A percentile compares a stretch with the other conserved stretches of the same genome.
These are phyloP conservation scores for Mareca strepera DNA, from an alignment of 2,797 vertebrate species.

Conservation along the genomic window DNA sequence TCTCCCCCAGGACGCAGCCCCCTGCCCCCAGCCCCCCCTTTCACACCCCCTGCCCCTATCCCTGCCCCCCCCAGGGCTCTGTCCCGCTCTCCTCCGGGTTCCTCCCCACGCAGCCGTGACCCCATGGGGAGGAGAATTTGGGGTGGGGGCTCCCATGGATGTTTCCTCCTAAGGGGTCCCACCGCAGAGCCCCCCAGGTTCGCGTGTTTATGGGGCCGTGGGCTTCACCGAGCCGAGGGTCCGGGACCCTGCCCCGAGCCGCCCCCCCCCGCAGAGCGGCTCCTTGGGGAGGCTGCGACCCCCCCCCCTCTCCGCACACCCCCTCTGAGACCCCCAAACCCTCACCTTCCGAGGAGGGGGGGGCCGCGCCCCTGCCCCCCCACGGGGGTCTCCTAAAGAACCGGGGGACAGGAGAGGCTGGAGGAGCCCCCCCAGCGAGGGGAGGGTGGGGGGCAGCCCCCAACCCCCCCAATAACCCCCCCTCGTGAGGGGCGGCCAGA, in stretches of 20 bases:
- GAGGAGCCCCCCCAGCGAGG: no score
- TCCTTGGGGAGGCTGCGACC: neutral
- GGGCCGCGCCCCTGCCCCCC: rapidly evolving
- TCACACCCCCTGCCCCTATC: neutral
- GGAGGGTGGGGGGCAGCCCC: neutral
- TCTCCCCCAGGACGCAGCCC: no score
- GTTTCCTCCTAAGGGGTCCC: neutral
- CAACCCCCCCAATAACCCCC: no score
- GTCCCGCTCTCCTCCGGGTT: neutral
- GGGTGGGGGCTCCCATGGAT: neutral
- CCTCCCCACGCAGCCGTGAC: no score
- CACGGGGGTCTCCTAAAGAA: neutral
- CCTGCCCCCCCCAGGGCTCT: neutral
- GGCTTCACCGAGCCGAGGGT: no score
- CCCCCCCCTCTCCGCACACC: neutral
- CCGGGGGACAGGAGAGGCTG: rapidly evolving
- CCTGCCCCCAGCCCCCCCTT: neutral
- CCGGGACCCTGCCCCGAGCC: no score
- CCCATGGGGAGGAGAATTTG: rapidly evolving
- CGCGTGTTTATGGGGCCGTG: no score
- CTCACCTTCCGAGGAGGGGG: neutral
- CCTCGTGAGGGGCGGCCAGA: no score
- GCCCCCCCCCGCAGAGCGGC: no score
- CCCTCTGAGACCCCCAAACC: neutral
- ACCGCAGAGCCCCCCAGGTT: no score